Evolutionary conservation across 1,140 invertebrate species (phyloP), one percentile per base, ranked within the genome.

Genomic region (Nymphalis io): DNA sequence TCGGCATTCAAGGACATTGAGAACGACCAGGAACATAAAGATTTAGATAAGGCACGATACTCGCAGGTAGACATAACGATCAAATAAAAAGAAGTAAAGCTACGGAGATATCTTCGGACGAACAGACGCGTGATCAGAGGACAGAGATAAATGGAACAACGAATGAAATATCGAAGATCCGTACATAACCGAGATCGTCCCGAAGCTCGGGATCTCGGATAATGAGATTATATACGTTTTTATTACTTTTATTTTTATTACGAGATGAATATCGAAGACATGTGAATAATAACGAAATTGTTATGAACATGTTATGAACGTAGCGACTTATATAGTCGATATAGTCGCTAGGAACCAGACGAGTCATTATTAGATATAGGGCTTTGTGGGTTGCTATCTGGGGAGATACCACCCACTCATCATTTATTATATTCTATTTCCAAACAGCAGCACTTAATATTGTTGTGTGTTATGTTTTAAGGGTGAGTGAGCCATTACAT

Each of bases 71-170:
- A 61, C 46, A 57, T 65, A 63, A 27, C 44, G 46, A 72, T 68
- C 67, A 63, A 70, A 70, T 69, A 68, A 46, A 74, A 73, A 70
- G 75, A 62, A 33, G 27, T 44, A 46, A 64, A 65, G 20, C 3
- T 51, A 51, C 46, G 46, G 6, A 20, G 42, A 46, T 42, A 65
- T 60, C 60, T 65, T 62, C 60, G 48, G 60, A 74, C 59, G 44
- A 60, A 48, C 65, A 72, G 68, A 76, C 69, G 63, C 70, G 67
- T 75, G 81, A 86, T 85, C 77, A 82, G 75, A 78, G 75, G 75
- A 83, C 72, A 67, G 65, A 77, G 74, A 83, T 82, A 79, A 81
- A 78, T 78, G 65, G 71, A 75, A 78, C 78, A 67, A 63, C 69
- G 66, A 74, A 72, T 68, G 71, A 79, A 60, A 74, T 70, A 74